Conservation (phyloP, 2,797 vertebrate genomes). For the Malacoraja senta region DNA sequence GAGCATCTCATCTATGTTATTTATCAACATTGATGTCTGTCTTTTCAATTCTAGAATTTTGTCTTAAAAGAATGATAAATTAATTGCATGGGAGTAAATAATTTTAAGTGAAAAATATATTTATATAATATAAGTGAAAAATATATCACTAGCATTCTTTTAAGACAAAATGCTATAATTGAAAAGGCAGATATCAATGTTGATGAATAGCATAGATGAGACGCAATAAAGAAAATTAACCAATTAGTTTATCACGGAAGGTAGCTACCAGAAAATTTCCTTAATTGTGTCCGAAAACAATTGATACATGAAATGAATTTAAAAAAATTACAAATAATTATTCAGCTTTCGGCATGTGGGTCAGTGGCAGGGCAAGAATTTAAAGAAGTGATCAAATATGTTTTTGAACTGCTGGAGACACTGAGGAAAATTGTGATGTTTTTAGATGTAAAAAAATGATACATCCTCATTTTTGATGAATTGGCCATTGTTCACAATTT, state of each 20-base stretch:
- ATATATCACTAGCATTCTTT: not conserved
- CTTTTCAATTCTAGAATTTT: not conserved
- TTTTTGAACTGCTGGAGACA: too few relatives aligned
- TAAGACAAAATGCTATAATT: not conserved
- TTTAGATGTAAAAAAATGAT: too few relatives aligned
- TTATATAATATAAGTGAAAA: too few relatives aligned
- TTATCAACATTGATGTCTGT: not conserved
- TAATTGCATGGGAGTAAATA: not conserved
- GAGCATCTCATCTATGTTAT: too few relatives aligned
- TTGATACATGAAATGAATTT: not conserved
- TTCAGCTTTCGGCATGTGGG: too few relatives aligned
- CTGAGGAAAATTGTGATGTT: too few relatives aligned
- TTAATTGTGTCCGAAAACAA: not conserved
- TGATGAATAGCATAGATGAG: not conserved
- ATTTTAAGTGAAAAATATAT: not conserved
- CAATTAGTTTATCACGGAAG: not conserved
- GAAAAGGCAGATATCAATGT: not conserved
- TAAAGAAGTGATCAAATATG: too few relatives aligned
- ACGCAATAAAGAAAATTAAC: not conserved
- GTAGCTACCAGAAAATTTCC: not conserved
- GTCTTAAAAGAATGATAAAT: not conserved
- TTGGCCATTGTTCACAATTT: not conserved
- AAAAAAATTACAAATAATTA: too few relatives aligned
- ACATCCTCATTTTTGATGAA: not conserved
- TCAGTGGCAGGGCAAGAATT: too few relatives aligned